Conservation (phyloP, 2,888 invertebrate species). For the Philaethria dido region DNA sequence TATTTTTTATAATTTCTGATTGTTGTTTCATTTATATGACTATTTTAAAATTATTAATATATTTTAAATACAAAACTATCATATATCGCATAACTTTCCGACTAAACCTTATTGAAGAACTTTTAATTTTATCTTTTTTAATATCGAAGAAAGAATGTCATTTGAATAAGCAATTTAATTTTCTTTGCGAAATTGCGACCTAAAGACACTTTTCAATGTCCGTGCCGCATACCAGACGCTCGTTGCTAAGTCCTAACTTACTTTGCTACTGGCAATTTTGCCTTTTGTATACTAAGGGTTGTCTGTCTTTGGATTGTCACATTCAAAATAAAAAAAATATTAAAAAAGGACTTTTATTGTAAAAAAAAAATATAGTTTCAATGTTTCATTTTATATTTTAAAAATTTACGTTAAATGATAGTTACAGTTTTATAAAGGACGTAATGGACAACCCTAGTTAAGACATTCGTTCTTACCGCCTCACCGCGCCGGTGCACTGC, state of each 20-base stretch:
- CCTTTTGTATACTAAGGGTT: constrained; percentile 24
- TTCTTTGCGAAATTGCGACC: constrained; percentile 23
- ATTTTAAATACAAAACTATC: neutral
- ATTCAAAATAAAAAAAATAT: neutral
- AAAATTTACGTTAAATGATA: neutral
- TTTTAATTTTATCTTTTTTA: constrained; percentile 22
- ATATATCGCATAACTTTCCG: neutral
- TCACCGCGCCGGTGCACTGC: constrained; percentile 41
- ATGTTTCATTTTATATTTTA: neutral
- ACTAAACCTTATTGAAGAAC: constrained; percentile 2
- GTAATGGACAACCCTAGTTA: constrained; percentile 20
- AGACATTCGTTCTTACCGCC: constrained; percentile 43
- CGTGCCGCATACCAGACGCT: constrained; percentile 36
- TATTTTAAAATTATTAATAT: too few species aligned
- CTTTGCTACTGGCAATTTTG: constrained; percentile 43
- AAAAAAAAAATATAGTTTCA: neutral
- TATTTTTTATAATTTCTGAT: neutral
- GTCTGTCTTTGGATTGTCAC: neutral
- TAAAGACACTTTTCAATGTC: constrained; percentile 27
- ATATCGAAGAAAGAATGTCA: constrained; percentile 23
- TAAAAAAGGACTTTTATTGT: neutral
- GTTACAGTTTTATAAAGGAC: neutral
- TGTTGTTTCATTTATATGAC: too few species aligned
- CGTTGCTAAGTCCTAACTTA: constrained; percentile 40
- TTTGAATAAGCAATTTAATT: constrained; percentile 34